A percentile compares a stretch with the other conserved stretches of the same genome.
Evolutionary conservation across 2,888 invertebrate genomes (phyloP).

Genomic region (Quadriops clusia): DNA sequence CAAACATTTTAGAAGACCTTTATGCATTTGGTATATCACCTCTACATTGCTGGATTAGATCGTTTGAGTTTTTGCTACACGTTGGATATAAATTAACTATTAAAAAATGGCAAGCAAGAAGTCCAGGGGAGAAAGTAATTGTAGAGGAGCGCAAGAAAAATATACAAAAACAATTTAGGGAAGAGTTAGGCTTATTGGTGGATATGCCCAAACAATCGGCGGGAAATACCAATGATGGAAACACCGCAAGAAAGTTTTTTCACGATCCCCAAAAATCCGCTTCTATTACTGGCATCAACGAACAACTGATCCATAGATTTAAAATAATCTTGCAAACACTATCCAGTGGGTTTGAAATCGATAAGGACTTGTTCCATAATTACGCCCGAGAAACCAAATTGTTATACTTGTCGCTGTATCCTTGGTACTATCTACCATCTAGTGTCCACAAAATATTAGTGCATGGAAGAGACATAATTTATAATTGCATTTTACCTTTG

Average conservation of each 20-base stretch:
- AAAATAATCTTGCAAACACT: too few species aligned
- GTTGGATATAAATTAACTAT: constrained; percentile 11
- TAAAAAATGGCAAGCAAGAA: constrained; percentile 13
- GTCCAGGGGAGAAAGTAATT: constrained; percentile 8
- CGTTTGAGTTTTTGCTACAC: constrained; percentile 14
- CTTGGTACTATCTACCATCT: too few species aligned
- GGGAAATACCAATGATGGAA: constrained; percentile 16
- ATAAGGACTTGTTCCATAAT: too few species aligned
- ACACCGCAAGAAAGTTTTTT: constrained; percentile 14
- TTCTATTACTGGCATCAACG: constrained; percentile 7
- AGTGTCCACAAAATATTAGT: too few species aligned
- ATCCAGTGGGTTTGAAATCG: too few species aligned
- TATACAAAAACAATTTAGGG: constrained; percentile 7
- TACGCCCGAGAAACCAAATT: too few species aligned
- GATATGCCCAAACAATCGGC: constrained; percentile 15
- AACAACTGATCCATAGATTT: too few species aligned
- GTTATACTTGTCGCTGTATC: too few species aligned
- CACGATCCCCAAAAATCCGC: constrained; percentile 19
- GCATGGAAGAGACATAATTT: too few species aligned
- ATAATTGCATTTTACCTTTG: too few species aligned
- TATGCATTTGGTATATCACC: constrained; percentile 5
- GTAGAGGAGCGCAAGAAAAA: constrained; percentile 6
- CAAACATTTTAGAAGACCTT: constrained; percentile 2
- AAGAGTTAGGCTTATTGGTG: constrained; percentile 7
- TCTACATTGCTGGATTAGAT: constrained; percentile 15